Conservation (phyloP, 2,888 invertebrate species). For the Brachyptera putata region DNA sequence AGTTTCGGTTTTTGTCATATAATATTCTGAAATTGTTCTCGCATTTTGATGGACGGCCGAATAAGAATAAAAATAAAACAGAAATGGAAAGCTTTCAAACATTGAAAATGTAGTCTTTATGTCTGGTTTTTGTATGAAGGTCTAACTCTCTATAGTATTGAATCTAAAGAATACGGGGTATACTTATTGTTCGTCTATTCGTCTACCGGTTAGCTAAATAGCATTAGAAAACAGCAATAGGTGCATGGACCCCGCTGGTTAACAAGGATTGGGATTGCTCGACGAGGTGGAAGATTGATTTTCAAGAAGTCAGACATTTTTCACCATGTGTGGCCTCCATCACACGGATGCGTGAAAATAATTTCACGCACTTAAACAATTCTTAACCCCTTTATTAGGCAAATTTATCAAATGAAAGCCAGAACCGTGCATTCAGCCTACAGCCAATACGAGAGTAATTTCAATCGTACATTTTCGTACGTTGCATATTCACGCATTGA, state of each 20-base stretch:
- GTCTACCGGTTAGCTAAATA: background rate
- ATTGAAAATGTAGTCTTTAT: too few species aligned
- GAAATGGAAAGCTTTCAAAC: background rate
- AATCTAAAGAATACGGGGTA: too few species aligned
- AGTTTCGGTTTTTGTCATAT: too few species aligned
- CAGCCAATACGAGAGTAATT: too few species aligned
- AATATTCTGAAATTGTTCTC: background rate
- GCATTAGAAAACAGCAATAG: slow-evolving; percentile 11
- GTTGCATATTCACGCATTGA: background rate
- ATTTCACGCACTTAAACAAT: too few species aligned
- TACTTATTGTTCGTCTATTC: too few species aligned
- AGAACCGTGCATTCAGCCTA: too few species aligned
- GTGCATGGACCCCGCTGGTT: slow-evolving; percentile 1
- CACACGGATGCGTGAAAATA: too few species aligned
- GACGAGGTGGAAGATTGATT: slow-evolving; percentile 26
- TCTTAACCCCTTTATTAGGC: background rate
- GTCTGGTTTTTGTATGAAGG: too few species aligned
- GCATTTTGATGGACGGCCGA: background rate
- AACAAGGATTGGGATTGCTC: slow-evolving; percentile 19
- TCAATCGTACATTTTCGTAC: background rate
- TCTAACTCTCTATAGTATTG: too few species aligned
- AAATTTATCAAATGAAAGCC: too few species aligned
- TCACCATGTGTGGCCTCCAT: slow-evolving; percentile 11
- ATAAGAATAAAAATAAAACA: background rate
- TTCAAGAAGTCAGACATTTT: slow-evolving; percentile 24